phyloP scores from a whole-genome alignment of 2,113 vertebrate species.

The Phoxinus phoxinus region DNA sequence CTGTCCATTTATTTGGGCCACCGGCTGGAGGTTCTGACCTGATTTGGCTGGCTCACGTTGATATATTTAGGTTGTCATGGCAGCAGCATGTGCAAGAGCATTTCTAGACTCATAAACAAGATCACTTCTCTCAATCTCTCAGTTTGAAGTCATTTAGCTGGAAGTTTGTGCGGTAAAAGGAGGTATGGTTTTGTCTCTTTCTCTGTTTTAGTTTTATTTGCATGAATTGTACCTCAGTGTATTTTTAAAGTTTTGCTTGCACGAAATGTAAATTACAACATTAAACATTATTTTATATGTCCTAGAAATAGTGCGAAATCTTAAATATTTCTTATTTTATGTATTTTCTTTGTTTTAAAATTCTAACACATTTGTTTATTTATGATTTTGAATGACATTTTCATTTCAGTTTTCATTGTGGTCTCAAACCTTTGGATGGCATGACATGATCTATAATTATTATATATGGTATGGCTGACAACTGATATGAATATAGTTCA shows the following conservation, averaged over 20 bases:
- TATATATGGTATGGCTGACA: not conserved
- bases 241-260: not conserved
- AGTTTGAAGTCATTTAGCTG: slow-evolving; percentile 31
- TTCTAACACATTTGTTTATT: not conserved
- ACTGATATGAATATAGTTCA: not conserved
- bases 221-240: not conserved
- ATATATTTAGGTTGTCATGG: slow-evolving; percentile 39
- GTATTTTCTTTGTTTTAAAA: not conserved
- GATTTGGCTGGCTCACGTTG: slow-evolving; percentile 10
- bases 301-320: not conserved
- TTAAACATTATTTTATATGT: not conserved
- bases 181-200: slow-evolving; percentile 42
- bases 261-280: not conserved
- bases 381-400: not conserved
- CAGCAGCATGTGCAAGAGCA: not conserved
- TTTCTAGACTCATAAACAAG: not conserved
- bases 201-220: not conserved
- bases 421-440: not conserved
- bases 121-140: not conserved
- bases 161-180: not conserved
- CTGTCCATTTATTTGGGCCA: not conserved
- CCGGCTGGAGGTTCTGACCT: not conserved
- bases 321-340: not conserved
- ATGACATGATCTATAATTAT: not conserved
- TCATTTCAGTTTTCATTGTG: not conserved